Evolutionary conservation across 2,888 invertebrate genomes (phyloP).

Genomic region (Hyposoter dolosus): DNA sequence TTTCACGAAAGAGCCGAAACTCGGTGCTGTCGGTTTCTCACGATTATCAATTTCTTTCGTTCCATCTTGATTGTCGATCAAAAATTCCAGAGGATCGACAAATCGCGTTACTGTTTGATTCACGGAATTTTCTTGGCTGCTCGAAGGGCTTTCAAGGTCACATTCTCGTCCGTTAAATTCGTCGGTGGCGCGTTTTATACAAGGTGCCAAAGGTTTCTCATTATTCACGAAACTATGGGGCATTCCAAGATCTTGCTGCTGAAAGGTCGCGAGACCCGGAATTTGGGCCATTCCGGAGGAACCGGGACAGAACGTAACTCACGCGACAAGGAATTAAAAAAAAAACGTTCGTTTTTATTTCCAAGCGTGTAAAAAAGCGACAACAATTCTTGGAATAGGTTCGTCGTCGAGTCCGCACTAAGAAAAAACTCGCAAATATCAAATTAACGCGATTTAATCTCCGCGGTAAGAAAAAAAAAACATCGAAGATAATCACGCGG

Average conservation of each 20-base stretch:
- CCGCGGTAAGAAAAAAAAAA: neutral
- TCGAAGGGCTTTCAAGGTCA: neutral
- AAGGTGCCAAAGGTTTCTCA: neutral
- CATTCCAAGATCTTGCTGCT: neutral
- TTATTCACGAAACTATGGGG: neutral
- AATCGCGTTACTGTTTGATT: neutral
- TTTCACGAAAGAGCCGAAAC: neutral
- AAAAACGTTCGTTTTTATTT: neutral
- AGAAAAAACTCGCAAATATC: neutral
- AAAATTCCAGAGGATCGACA: neutral
- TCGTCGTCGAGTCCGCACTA: neutral
- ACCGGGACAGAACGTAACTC: neutral
- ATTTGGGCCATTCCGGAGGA: neutral
- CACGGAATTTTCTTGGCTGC: neutral
- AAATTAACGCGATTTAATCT: neutral
- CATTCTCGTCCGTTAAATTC: neutral
- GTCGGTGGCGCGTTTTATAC: neutral
- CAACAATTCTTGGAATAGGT: neutral
- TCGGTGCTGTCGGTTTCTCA: conserved; percentile 4
- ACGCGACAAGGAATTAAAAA: neutral
- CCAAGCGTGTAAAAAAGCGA: neutral
- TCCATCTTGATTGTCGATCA: neutral
- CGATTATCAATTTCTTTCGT: neutral
- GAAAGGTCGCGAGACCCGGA: neutral
- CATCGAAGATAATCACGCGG: neutral